Evolutionary conservation across 53 echinoderm and acorn worm species (phyloP).

Genomic region (Paracentrotus lividus): DNA sequence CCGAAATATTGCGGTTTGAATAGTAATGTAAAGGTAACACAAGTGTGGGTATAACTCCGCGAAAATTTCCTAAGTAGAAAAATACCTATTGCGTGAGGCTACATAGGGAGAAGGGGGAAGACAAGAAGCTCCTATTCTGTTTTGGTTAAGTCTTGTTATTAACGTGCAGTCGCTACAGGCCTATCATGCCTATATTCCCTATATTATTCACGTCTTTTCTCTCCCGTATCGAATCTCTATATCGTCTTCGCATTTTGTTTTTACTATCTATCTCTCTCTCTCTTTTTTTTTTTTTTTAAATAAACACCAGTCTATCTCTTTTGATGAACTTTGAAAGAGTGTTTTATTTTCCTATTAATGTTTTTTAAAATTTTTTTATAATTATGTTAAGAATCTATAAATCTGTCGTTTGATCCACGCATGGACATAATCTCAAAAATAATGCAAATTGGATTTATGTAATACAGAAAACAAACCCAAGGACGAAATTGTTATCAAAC

Average conservation of each 20-base stretch:
- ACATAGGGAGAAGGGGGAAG: background rate
- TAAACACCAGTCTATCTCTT: background rate
- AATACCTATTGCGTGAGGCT: slow-evolving; percentile 3
- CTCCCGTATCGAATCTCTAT: background rate
- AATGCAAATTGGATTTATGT: background rate
- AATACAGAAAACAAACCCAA: background rate
- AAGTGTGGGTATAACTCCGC: background rate
- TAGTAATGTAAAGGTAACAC: too few species aligned
- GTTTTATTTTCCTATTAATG: background rate
- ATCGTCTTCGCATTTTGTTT: background rate
- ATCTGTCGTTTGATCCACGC: background rate
- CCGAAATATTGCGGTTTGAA: too few species aligned
- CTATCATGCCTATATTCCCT: slow-evolving; percentile 18
- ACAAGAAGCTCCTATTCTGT: slow-evolving; percentile 8
- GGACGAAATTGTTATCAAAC: background rate
- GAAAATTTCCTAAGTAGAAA: background rate
- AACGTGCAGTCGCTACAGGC: slow-evolving; percentile 33
- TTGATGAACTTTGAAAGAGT: too few species aligned
- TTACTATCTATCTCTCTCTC: background rate
- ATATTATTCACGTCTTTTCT: background rate
- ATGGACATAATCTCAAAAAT: background rate
- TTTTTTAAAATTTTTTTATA: background rate
- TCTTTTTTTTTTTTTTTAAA: background rate
- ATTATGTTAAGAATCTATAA: too few species aligned
- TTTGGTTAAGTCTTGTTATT: slow-evolving; percentile 50